These are phyloP conservation scores for Lissocephala sabroskyi DNA, from an alignment of 2,888 invertebrate species.

Conservation along the genomic window DNA sequence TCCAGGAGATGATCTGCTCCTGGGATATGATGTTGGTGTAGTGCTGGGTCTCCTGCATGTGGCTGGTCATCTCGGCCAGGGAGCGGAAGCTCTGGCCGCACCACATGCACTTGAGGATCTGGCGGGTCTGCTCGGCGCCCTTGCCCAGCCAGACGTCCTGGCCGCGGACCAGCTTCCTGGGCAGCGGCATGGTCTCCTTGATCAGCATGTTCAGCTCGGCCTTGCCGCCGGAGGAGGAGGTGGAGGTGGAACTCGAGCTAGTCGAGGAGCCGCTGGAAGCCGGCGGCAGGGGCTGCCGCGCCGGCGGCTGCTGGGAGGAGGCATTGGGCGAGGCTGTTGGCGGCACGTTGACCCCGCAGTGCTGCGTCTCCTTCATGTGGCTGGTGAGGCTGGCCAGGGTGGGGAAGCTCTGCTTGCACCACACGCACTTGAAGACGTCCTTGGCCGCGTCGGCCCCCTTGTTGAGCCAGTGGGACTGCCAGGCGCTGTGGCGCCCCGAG, in stretches of 20 bases:
- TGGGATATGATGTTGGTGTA: conserved; percentile 98
- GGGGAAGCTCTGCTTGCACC: conserved; percentile 98
- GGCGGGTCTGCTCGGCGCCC: conserved; percentile 96
- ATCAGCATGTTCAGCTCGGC: conserved; percentile 88
- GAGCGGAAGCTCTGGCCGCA: conserved; percentile 98
- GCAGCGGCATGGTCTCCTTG: conserved; percentile 95
- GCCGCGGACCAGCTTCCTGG: conserved; percentile 94
- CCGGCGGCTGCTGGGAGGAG: conserved; percentile 4
- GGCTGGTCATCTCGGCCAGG: conserved; percentile 96
- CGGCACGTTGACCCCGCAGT: conserved; percentile 91
- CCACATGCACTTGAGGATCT: conserved; percentile 99
- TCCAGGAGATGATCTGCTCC: conserved; percentile 97
- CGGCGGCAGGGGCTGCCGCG: conserved; percentile 61
- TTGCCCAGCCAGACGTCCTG: conserved; percentile 99
- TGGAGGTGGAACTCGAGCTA: conserved; percentile 74
- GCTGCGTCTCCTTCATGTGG: conserved; percentile 99
- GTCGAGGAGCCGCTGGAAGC: conserved; percentile 71
- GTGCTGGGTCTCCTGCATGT: conserved; percentile 99
- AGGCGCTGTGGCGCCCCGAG: conserved; percentile 86
- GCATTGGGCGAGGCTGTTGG: conserved; percentile 68
- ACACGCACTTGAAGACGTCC: conserved; percentile 97
- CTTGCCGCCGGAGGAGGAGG: conserved; percentile 78
- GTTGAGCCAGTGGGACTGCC: conserved; percentile 98
- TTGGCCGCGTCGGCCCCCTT: conserved; percentile 96
- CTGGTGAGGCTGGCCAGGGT: conserved; percentile 94